A percentile compares a stretch with the other conserved stretches of the same genome.
Evolutionary conservation across 2,888 invertebrate genomes (phyloP).

Genomic region (Melanargia galathea): DNA sequence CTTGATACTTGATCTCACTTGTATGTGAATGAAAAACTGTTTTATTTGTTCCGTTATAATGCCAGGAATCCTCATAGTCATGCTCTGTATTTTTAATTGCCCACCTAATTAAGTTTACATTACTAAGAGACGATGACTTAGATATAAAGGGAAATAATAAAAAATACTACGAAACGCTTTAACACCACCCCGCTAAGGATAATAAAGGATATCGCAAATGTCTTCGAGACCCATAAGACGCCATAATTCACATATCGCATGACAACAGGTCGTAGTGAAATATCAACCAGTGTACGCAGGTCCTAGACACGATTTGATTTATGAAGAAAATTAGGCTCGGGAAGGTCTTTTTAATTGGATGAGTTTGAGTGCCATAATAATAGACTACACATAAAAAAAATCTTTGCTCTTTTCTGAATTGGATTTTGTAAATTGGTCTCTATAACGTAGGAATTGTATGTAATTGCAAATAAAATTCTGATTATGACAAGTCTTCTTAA

Average conservation of each 20-base stretch:
- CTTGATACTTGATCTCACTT: background rate
- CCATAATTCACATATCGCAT: conserved; percentile 75
- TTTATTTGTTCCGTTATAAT: background rate
- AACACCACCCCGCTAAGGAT: conserved; percentile 2
- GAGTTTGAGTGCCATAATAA: background rate
- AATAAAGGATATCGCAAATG: conserved; percentile 50
- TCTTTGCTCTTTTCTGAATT: too few species aligned
- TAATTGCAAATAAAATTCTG: too few species aligned
- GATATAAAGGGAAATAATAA: too few species aligned
- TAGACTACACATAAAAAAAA: background rate
- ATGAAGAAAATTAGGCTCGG: conserved; percentile 13
- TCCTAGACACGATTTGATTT: conserved; percentile 8
- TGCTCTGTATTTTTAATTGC: background rate
- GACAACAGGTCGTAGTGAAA: conserved; percentile 56
- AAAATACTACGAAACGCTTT: background rate
- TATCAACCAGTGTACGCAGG: conserved; percentile 8
- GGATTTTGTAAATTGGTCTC: too few species aligned
- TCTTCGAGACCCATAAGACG: conserved; percentile 56
- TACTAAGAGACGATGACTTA: too few species aligned
- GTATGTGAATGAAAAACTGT: background rate
- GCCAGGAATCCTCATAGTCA: background rate
- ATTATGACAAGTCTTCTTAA: too few species aligned
- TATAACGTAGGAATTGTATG: too few species aligned
- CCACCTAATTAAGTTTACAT: too few species aligned
- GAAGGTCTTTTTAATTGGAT: conserved; percentile 13